Conservation (phyloP, 35 echinoderm and acorn worm species). For the Ophioderma brevispina region DNA sequence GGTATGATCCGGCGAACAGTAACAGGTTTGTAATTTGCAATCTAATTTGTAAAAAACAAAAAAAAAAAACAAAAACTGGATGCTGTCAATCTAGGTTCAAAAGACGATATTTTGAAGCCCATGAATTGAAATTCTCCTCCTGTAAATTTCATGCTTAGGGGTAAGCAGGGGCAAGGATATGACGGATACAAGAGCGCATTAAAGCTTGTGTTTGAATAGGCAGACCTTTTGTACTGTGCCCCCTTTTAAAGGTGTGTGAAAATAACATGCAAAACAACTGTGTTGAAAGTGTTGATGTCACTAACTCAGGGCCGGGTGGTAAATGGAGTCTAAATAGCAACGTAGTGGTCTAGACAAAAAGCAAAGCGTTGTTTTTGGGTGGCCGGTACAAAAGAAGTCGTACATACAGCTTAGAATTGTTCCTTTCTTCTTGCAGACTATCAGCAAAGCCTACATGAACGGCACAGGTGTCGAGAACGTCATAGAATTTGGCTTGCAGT, state of each 20-base stretch:
- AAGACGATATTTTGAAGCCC: no score
- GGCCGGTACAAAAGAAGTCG: background rate
- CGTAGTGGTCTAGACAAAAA: background rate
- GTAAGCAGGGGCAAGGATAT: no score
- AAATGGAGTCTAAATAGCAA: background rate
- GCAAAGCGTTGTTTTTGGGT: background rate
- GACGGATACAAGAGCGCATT: no score
- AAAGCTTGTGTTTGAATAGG: no score
- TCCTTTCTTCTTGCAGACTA: conserved; percentile 64
- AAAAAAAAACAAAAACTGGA: no score
- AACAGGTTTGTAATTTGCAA: no score
- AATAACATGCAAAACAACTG: background rate
- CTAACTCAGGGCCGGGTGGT: background rate
- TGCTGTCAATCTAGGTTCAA: no score
- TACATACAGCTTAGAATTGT: background rate
- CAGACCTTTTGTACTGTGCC: no score
- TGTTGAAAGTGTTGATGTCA: background rate
- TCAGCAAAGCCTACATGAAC: conserved; percentile 92
- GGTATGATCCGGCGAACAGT: no score
- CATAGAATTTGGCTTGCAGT: conserved; percentile 81
- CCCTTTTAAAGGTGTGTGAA: background rate
- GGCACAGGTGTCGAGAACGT: conserved; percentile 80
- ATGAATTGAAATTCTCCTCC: no score
- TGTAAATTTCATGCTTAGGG: no score
- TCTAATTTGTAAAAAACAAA: no score